Conservation (phyloP, 1,140 invertebrate species). For the Drosophila arawakana region DNA sequence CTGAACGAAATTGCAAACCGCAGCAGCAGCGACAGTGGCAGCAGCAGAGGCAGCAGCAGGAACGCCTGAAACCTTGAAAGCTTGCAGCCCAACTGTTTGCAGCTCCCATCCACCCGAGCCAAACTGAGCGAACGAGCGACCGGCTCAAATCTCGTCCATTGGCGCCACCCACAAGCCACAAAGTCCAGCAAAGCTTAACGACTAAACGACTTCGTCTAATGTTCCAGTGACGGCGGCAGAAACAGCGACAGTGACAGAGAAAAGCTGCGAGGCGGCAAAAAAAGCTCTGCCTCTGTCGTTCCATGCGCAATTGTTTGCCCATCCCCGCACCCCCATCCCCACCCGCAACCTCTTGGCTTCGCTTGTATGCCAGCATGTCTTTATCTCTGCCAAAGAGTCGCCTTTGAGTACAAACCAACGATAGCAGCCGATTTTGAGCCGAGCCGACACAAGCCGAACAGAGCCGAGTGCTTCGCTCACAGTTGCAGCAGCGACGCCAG, state of each 20-base stretch:
- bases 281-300: constrained; percentile 34
- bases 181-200: constrained; percentile 17
- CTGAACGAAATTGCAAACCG: constrained; percentile 48
- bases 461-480: constrained; percentile 44
- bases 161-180: constrained; percentile 42
- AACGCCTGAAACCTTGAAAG: constrained; percentile 58
- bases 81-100: constrained; percentile 44
- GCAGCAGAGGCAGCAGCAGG: constrained; percentile 32
- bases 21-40: constrained; percentile 6
- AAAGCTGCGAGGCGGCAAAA: constrained; percentile 44
- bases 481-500: constrained; percentile 50
- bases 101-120: constrained; percentile 22
- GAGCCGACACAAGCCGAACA: constrained; percentile 30
- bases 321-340: constrained; percentile 9
- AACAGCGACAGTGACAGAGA: constrained; percentile 23
- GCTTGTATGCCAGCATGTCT: background rate
- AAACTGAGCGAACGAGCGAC: constrained; percentile 2
- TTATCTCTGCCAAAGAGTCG: background rate
- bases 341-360: background rate
- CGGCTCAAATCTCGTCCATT: constrained; percentile 33
- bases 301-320: constrained; percentile 31
- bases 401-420: constrained; percentile 16
- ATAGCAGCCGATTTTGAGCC: background rate
- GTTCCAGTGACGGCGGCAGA: constrained; percentile 50
- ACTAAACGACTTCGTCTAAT: constrained; percentile 21